Base-by-base conservation (phyloP, 2,888 invertebrate genomes). In the Drosophila prostipennis region DNA sequence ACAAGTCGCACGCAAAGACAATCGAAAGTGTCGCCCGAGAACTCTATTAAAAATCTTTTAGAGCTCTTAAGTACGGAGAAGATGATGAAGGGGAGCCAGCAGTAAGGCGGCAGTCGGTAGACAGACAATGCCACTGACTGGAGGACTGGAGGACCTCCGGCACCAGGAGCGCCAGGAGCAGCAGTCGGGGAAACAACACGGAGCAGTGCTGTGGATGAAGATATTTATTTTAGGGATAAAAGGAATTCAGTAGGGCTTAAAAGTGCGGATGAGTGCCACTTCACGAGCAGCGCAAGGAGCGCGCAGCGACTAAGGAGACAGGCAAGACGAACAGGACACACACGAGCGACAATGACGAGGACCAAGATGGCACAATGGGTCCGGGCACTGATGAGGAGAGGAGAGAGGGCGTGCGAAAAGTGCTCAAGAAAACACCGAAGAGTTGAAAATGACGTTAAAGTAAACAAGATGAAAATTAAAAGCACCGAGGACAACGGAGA, bases 181-280 rank as follows among this genome's bases (percentile, higher is more conserved):
- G 48, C 36, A 36, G 34, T 36, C 39, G 39, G 34, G 43, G 39
- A 19, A 39, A 19, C 39, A 52, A 52, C 57, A 52, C 13, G 61
- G 39, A 45, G 32, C 37, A 19, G 29, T 29, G 76, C 79, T 75
- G 79, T 85, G 79, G 89, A 89, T 87, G 88, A 87, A 88, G 87
- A 89, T 90, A 90, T 90, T 90, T 90, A 89, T 90, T 89, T 90
- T 89, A 89, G 88, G 90, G 90, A 90, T 90, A 90, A 90, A 89
- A 89, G 89, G 86, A 89, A 89, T 90, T 90, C 89, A 88, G 89
- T 88, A 83, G 81, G 82, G 86, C 89, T 90, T 89, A 88, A 88
- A 84, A 87, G 90, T 89, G 89, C 84, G 80, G 79, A 87, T 89
- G 87, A 90, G 90, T 85, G 87, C 82, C 79, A 81, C 89, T 89